These are phyloP conservation scores for Halcyon badia DNA, from an alignment of 2,797 vertebrate genomes.

Conservation along the genomic window DNA sequence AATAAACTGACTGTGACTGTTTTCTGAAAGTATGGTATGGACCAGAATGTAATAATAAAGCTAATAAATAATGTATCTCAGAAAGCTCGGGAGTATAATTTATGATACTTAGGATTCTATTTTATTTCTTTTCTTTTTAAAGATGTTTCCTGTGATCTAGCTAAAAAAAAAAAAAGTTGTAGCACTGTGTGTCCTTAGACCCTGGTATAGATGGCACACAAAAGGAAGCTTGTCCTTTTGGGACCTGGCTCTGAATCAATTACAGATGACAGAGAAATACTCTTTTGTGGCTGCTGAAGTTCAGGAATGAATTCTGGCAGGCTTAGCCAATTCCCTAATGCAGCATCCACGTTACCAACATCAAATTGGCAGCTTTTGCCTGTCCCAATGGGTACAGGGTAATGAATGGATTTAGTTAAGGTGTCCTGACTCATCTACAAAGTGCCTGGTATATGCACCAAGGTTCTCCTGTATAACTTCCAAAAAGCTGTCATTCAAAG, in stretches of 20 bases:
- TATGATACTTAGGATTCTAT: conserved; percentile 23
- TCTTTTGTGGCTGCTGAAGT: conserved; percentile 82
- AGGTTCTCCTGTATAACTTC: conserved; percentile 64
- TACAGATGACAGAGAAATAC: conserved; percentile 82
- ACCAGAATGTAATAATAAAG: conserved; percentile 17
- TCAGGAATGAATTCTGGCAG: conserved; percentile 84
- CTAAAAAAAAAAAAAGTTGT: neutral
- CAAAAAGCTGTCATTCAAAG: conserved; percentile 70
- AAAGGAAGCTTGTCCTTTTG: conserved; percentile 83
- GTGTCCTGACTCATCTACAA: conserved; percentile 75
- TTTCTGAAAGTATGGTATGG: conserved; percentile 30
- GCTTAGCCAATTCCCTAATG: conserved; percentile 78
- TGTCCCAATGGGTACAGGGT: conserved; percentile 71
- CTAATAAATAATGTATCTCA: conserved; percentile 50
- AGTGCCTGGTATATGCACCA: conserved; percentile 57
- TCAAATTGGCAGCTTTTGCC: conserved; percentile 78
- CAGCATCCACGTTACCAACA: conserved; percentile 76
- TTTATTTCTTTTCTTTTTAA: conserved; percentile 49
- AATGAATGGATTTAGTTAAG: conserved; percentile 83
- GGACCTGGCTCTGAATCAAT: conserved; percentile 80
- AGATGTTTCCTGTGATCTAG: conserved; percentile 65
- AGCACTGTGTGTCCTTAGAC: conserved; percentile 68
- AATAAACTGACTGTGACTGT: conserved; percentile 10
- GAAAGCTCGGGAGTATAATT: neutral
- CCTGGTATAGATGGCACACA: conserved; percentile 73